Conservation (phyloP, 2,113 vertebrate genomes). For the Otis tarda region DNA sequence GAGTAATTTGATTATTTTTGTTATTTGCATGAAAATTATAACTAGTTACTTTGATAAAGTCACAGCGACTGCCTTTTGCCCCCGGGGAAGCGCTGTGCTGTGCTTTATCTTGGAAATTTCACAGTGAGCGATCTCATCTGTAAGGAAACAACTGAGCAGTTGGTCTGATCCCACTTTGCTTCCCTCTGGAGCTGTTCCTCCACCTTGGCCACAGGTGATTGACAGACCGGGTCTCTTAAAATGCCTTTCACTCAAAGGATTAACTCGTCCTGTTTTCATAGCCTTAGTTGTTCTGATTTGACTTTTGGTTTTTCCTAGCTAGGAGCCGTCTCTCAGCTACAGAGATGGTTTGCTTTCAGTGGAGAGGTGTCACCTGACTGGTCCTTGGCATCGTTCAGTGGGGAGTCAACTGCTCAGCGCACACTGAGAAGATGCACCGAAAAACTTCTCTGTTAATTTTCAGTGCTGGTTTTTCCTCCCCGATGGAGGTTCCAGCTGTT, state of each 20-base stretch:
- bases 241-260: neutral
- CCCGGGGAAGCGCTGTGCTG: neutral
- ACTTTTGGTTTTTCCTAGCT: neutral
- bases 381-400: accelerated
- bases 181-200: neutral
- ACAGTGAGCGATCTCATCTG: neutral
- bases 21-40: slow-evolving; percentile 19
- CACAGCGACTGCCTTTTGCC: neutral
- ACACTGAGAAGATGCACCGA: accelerated
- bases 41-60: neutral
- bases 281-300: neutral
- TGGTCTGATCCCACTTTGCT: neutral
- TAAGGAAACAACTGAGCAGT: neutral
- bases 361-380: accelerated
- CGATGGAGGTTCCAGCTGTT: neutral
- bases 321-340: neutral
- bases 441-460: neutral
- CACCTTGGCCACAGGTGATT: neutral
- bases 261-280: accelerated
- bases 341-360: neutral
- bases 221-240: neutral
- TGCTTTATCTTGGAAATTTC: neutral
- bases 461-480: neutral
- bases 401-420: accelerated
- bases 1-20: neutral